phyloP scores from a whole-genome alignment of 2,113 vertebrate genomes.

The Eclectus roratus region DNA sequence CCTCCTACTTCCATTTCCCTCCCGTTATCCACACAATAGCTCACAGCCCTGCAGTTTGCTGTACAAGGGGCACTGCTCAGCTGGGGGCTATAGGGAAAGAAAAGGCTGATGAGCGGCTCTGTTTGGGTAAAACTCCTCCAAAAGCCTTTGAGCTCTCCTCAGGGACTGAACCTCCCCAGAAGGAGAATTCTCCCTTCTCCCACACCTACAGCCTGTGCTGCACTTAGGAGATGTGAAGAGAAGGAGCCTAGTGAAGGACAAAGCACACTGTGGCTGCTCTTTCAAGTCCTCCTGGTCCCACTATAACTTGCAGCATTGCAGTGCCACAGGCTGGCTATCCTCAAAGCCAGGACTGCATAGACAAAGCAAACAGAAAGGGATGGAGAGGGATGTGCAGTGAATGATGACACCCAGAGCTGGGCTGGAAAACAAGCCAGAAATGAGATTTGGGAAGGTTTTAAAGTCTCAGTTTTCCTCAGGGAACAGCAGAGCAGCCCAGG shows the following conservation, averaged over 20 bases:
- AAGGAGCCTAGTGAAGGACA: not conserved
- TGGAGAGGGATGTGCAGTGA: not conserved
- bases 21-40: not conserved
- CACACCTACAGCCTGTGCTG: not conserved
- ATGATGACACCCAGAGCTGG: not conserved
- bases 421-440: not conserved
- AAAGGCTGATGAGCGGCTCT: not conserved
- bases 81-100: not conserved
- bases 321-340: not conserved
- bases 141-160: accelerated
- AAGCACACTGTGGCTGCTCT: not conserved
- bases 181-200: not conserved
- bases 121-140: not conserved
- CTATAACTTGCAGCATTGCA: not conserved
- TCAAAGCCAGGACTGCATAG: not conserved
- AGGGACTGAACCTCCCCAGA: accelerated
- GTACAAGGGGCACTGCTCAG: not conserved
- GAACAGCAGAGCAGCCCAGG: not conserved
- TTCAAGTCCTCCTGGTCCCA: not conserved
- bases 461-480: not conserved
- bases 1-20: too few species aligned
- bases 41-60: not conserved
- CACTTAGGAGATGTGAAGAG: not conserved
- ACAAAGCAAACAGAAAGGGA: not conserved
- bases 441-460: not conserved